Evolutionary conservation across 2,797 vertebrate genomes (phyloP).

Genomic region (Capromys pilorides): DNA sequence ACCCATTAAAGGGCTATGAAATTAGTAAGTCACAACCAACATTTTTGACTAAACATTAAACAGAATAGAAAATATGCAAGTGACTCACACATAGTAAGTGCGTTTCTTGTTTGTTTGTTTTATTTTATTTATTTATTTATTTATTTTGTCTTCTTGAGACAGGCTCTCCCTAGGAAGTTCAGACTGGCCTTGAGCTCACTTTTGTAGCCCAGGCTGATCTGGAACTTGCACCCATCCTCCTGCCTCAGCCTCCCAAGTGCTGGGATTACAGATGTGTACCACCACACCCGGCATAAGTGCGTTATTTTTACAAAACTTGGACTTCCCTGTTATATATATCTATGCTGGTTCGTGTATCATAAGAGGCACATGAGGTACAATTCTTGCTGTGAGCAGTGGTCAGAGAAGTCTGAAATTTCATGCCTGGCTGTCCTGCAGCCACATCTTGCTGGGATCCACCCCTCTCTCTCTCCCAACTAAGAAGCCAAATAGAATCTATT

Average conservation of each 20-base stretch:
- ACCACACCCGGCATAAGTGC: too few relatives aligned
- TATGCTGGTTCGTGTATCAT: background rate
- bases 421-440: background rate
- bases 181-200: too few relatives aligned
- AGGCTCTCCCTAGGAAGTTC: too few relatives aligned
- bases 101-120: background rate
- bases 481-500: slow-evolving; percentile 1
- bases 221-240: too few relatives aligned
- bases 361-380: background rate
- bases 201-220: too few relatives aligned
- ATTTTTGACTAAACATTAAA: slow-evolving; percentile 47
- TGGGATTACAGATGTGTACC: too few relatives aligned
- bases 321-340: background rate
- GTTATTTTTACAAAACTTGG: background rate
- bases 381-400: background rate
- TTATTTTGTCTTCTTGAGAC: too few relatives aligned
- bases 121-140: too few relatives aligned
- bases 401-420: background rate
- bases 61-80: background rate
- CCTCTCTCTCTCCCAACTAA: background rate
- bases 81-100: background rate
- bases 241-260: too few relatives aligned
- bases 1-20: background rate
- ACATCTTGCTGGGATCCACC: background rate
- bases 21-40: background rate